phyloP scores from a whole-genome alignment of 2,888 invertebrate genomes.

The Lamellibrachia satsuma region DNA sequence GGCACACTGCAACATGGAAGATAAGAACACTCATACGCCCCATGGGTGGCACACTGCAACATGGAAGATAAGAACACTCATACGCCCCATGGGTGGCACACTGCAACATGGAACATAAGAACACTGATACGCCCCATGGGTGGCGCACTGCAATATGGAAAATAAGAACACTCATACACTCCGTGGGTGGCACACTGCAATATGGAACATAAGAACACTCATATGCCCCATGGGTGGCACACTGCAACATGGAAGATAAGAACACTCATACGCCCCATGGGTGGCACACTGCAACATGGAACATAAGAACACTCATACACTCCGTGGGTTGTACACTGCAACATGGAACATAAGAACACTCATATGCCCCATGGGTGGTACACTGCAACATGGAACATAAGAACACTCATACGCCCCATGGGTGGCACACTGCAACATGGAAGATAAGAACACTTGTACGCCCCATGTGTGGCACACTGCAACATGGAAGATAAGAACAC shows the following conservation, averaged over 20 bases:
- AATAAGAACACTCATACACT: not conserved
- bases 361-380: not conserved
- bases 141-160: not conserved
- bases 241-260: not conserved
- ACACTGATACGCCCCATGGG: not conserved
- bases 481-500: not conserved
- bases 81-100: not conserved
- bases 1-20: not conserved
- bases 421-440: not conserved
- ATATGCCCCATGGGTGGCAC: not conserved
- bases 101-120: not conserved
- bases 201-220: not conserved
- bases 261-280: not conserved
- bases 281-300: not conserved
- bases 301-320: not conserved
- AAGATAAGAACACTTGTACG: not conserved
- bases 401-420: not conserved
- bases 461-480: not conserved
- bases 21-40: not conserved
- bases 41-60: not conserved
- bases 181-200: not conserved
- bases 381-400: not conserved
- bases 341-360: not conserved
- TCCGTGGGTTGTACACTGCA: not conserved
- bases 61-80: not conserved